These are phyloP conservation scores for Sesia bembeciformis DNA, from an alignment of 2,888 invertebrate genomes.

Conservation along the genomic window DNA sequence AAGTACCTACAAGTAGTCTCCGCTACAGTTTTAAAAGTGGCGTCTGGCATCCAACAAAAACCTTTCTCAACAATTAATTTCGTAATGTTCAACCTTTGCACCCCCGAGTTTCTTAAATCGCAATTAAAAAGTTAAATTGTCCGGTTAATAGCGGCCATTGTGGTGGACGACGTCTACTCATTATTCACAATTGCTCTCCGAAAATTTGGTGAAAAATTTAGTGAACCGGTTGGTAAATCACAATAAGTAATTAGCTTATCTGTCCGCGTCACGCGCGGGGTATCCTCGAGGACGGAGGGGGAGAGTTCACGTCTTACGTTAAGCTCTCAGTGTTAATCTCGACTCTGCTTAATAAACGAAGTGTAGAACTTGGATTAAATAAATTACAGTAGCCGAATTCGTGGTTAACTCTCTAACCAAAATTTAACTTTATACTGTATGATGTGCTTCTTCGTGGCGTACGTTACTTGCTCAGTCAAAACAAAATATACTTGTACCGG, in stretches of 20 bases:
- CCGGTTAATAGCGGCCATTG: slow-evolving; percentile 65
- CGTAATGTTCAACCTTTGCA: slow-evolving; percentile 49
- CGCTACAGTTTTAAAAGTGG: too few relatives aligned
- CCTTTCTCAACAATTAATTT: slow-evolving; percentile 35
- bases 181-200: slow-evolving; percentile 52
- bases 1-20: too few relatives aligned
- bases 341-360: slow-evolving; percentile 54
- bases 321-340: slow-evolving; percentile 55
- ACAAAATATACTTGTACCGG: background rate
- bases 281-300: slow-evolving; percentile 16
- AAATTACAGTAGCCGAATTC: slow-evolving; percentile 38
- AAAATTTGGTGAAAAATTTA: slow-evolving; percentile 54
- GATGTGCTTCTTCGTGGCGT: background rate
- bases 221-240: slow-evolving; percentile 51
- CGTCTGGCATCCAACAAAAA: slow-evolving; percentile 13
- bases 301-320: slow-evolving; percentile 43
- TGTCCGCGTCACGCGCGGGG: slow-evolving; percentile 51
- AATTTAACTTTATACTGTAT: slow-evolving; percentile 8
- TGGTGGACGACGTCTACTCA: slow-evolving; percentile 65
- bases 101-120: slow-evolving; percentile 58
- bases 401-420: slow-evolving; percentile 27
- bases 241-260: slow-evolving; percentile 69
- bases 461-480: background rate
- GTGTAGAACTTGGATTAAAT: slow-evolving; percentile 46
- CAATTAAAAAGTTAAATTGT: slow-evolving; percentile 58